Percentiles rank a stretch among this genome's conserved stretches.
Evolutionary conservation across 1,140 invertebrate species (phyloP).

Genomic region (Cotesia chilonis): DNA sequence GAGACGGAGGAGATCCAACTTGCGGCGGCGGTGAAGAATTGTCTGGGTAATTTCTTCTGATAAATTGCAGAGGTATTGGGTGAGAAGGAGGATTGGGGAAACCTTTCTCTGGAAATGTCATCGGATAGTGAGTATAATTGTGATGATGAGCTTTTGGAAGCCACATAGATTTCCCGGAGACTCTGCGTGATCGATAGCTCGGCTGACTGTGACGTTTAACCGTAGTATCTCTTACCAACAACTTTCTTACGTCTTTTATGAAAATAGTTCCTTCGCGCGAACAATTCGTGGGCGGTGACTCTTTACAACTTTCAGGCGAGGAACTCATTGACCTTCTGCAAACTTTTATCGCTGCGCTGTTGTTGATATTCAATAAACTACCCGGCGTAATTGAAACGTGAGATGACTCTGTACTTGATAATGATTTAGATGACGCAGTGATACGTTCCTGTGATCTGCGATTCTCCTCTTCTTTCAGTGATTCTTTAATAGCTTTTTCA

Average conservation of each 20-base stretch:
- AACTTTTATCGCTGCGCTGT: constrained; percentile 3
- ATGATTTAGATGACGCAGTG: constrained; percentile 42
- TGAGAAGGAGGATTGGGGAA: neutral
- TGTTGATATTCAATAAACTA: neutral
- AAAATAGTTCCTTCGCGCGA: constrained; percentile 45
- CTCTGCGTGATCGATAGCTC: constrained; percentile 51
- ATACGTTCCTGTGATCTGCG: constrained; percentile 48
- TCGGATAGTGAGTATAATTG: constrained; percentile 41
- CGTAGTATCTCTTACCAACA: constrained; percentile 39
- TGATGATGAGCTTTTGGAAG: constrained; percentile 55
- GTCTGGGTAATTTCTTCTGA: no score
- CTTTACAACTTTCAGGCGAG: constrained; percentile 60
- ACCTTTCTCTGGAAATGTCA: neutral
- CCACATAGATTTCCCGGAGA: constrained; percentile 55
- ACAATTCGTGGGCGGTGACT: constrained; percentile 57
- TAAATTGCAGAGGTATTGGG: constrained; percentile 14
- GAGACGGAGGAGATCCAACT: constrained; percentile 57
- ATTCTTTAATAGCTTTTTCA: constrained; percentile 33
- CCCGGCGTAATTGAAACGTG: constrained; percentile 3
- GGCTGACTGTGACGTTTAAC: constrained; percentile 39
- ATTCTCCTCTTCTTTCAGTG: constrained; percentile 51
- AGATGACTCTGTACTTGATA: constrained; percentile 26
- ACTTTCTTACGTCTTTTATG: constrained; percentile 58
- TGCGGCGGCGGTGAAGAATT: constrained; percentile 48
- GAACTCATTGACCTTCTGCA: constrained; percentile 53